Evolutionary conservation across 2,888 invertebrate genomes (phyloP).

Genomic region (Nephrotoma appendiculata): DNA sequence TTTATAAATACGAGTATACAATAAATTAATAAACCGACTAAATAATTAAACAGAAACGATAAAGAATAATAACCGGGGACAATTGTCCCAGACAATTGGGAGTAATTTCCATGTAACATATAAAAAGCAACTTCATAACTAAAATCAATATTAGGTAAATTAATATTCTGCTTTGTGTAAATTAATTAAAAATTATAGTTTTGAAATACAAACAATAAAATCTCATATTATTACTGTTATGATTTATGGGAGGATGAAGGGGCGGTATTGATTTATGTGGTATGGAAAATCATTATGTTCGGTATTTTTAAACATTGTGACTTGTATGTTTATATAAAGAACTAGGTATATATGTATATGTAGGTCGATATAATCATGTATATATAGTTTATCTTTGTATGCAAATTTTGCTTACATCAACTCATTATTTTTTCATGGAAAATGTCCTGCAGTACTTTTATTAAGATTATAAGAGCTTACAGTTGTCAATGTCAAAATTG

Average conservation of each 20-base stretch:
- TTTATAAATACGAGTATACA: neutral
- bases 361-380: too few relatives aligned
- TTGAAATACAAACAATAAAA: neutral
- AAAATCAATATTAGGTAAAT: neutral
- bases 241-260: neutral
- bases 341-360: too few relatives aligned
- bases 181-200: neutral
- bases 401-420: too few relatives aligned
- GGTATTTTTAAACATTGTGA: too few relatives aligned
- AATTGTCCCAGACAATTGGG: neutral
- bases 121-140: neutral
- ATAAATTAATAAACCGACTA: neutral
- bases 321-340: too few relatives aligned
- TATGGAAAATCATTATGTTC: neutral
- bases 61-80: neutral
- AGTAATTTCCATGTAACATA: neutral
- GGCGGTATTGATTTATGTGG: neutral
- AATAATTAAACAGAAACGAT: neutral
- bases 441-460: too few relatives aligned
- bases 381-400: too few relatives aligned
- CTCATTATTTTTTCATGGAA: too few relatives aligned
- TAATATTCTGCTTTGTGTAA: neutral
- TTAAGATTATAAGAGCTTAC: too few relatives aligned
- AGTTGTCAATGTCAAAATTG: too few relatives aligned
- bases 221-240: neutral